Percentiles rank a stretch among this genome's conserved stretches.
These are phyloP conservation scores for Poecilia gillii DNA, from an alignment of 2,797 vertebrate species.

Conservation along the genomic window DNA sequence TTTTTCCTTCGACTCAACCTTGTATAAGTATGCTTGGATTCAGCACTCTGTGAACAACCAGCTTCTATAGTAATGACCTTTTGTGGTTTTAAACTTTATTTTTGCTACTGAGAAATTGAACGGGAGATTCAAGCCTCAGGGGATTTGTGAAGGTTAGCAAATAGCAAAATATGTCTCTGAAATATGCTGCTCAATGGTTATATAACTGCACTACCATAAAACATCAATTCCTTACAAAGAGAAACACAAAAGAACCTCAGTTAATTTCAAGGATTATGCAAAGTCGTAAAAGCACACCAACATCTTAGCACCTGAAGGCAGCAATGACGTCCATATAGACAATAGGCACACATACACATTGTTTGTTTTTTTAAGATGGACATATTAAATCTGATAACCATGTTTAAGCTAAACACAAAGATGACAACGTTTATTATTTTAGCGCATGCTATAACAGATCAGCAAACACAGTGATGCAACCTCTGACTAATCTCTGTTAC, in stretches of 20 bases:
- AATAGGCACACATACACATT: constrained; percentile 1
- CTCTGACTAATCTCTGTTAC: constrained; percentile 30
- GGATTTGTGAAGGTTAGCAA: background rate
- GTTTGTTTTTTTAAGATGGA: constrained; percentile 10
- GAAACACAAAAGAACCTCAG: background rate
- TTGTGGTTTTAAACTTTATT: background rate
- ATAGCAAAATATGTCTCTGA: background rate
- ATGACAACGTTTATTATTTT: constrained; percentile 10
- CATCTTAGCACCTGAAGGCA: background rate
- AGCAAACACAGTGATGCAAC: constrained; percentile 41
- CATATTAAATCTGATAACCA: constrained; percentile 18
- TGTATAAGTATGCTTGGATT: background rate
- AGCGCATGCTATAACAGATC: constrained; percentile 11
- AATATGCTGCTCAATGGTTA: background rate
- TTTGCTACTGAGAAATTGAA: background rate
- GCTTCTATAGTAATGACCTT: background rate
- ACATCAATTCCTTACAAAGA: background rate
- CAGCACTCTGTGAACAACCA: background rate
- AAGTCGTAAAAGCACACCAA: background rate
- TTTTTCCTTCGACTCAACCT: background rate
- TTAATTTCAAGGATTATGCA: background rate
- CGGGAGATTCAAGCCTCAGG: background rate
- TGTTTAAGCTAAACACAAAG: constrained; percentile 11
- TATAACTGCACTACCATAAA: background rate
- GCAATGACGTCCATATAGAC: background rate